Conservation (phyloP, 2,113 vertebrate species). For the Xiphorhynchus elegans region DNA sequence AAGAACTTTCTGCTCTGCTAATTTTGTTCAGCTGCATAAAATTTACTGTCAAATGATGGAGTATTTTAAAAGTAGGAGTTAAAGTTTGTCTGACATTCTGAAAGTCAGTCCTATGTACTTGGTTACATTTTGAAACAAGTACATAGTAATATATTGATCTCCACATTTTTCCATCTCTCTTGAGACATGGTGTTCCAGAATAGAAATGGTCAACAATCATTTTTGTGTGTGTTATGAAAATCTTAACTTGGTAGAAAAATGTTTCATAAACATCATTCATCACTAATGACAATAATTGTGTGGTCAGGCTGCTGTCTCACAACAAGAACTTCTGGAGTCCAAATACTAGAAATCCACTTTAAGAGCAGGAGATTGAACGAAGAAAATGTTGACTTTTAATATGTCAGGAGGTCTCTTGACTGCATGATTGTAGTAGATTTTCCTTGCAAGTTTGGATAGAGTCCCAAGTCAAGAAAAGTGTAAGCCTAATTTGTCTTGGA, state of each 20-base stretch:
- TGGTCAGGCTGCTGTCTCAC: neutral
- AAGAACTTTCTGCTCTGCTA: conserved; percentile 30
- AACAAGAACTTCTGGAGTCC: neutral
- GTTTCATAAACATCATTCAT: neutral
- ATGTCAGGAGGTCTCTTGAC: neutral
- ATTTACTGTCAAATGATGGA: neutral
- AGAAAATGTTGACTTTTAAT: neutral
- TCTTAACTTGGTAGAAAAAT: neutral
- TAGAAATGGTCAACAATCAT: neutral
- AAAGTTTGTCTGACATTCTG: neutral
- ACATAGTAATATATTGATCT: neutral
- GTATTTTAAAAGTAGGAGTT: neutral
- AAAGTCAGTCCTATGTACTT: neutral
- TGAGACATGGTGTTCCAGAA: neutral
- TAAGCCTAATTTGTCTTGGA: neutral
- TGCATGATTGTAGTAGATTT: neutral
- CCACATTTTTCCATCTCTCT: neutral
- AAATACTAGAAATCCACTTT: neutral
- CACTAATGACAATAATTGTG: neutral
- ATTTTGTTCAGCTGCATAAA: neutral
- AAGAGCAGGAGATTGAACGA: neutral
- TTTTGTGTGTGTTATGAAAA: neutral
- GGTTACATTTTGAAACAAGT: neutral
- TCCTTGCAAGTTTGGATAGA: neutral
- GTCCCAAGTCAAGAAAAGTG: neutral